Evolutionary conservation across 2,888 invertebrate species (phyloP), one percentile per base, ranked within the genome.

Genomic region (Scrobipalpa costella): DNA sequence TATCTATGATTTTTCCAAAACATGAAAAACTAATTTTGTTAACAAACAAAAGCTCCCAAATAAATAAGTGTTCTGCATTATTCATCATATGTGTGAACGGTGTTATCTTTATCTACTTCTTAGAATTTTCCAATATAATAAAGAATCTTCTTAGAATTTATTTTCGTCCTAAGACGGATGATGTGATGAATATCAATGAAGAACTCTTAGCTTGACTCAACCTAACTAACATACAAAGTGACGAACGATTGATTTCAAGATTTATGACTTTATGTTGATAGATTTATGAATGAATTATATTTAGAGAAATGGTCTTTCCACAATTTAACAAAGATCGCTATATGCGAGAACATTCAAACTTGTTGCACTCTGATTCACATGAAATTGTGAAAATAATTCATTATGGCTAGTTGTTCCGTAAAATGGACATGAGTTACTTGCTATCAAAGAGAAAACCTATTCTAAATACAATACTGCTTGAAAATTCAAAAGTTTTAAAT

Each of bases 351-450:
- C 44, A 44, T n/a, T n/a, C 55, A 34, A 34, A 55, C 55, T 55
- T 55, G 55, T 55, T 55, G 55, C 55, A 27, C 55, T 55, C 34
- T 55, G 55, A 55, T 55, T 55, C 50, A 52, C 21, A 21, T 49
- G 17, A 19, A 21, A 44, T 44, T 44, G 44, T 15, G 44, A 44
- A 44, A 44, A 44, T 44, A 3, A 44, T 44, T 44, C 27, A 27
- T 44, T 44, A 7, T n/a, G n/a, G 44, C 8, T 5, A 8, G 49
- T 19, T 17, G 49, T 49, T 49, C 49, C 17, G 21, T 47, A 15
- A 17, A 47, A 19, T 8, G 7, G 47, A 47, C n/a, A 17, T 17
- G 9, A 21, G 49, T 19, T 9, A 9, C 19, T 44, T 44, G n/a
- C 15, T n/a, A n/a, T n/a, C 44, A 5, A 11, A 40, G 40, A 40